A percentile compares a stretch with the other conserved stretches of the same genome.
Evolutionary conservation across 2,888 invertebrate species (phyloP).

Genomic region (Pollenia labialis): DNA sequence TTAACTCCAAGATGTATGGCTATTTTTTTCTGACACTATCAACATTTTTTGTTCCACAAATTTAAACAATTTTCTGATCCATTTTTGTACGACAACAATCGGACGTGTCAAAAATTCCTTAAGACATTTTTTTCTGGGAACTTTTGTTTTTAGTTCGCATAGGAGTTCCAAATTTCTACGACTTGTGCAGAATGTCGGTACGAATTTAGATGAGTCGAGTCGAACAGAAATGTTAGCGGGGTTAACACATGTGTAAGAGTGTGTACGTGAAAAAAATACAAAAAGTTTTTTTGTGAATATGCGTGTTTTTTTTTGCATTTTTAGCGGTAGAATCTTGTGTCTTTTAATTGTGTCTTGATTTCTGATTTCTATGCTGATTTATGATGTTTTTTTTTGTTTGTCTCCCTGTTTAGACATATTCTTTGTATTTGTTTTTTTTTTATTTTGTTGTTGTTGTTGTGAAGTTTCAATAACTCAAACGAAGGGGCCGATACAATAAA

Average conservation of each 20-base stretch:
- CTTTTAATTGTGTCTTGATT: conserved; percentile 64
- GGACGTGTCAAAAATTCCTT: too few relatives aligned
- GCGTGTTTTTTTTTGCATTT: conserved; percentile 14
- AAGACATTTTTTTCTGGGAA: too few relatives aligned
- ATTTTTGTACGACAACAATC: too few relatives aligned
- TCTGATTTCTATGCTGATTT: conserved; percentile 67
- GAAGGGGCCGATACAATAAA: conserved; percentile 53
- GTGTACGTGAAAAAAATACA: conserved; percentile 57
- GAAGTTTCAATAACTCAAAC: conserved; percentile 63
- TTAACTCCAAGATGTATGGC: too few relatives aligned
- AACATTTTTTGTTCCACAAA: too few relatives aligned
- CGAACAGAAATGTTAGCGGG: not conserved
- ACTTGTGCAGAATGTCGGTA: too few relatives aligned
- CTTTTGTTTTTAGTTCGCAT: too few relatives aligned
- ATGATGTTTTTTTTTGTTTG: conserved; percentile 54
- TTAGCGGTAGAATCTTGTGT: conserved; percentile 52
- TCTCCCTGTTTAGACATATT: conserved; percentile 54
- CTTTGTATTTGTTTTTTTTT: conserved; percentile 48
- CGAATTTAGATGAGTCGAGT: too few relatives aligned
- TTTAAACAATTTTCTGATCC: too few relatives aligned
- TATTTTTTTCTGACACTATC: too few relatives aligned
- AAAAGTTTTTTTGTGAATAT: conserved; percentile 31
- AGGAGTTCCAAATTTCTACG: too few relatives aligned
- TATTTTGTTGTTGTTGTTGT: conserved; percentile 14
- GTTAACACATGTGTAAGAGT: conserved; percentile 4